Evolutionary conservation across 2,888 invertebrate species (phyloP).

Genomic region (Thecocarcelia acutangulata): DNA sequence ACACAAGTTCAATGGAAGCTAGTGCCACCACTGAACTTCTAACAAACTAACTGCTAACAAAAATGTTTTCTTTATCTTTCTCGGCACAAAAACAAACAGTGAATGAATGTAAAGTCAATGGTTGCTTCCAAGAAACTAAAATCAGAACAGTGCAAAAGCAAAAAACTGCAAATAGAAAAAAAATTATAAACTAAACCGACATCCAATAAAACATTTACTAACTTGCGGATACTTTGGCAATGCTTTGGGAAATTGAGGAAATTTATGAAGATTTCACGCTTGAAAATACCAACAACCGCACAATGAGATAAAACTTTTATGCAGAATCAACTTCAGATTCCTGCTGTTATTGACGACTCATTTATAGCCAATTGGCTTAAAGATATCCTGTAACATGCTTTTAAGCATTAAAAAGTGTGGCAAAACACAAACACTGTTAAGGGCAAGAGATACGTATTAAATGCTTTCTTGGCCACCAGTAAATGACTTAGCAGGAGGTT

Average conservation of each 20-base stretch:
- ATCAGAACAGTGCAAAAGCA: constrained; percentile 8
- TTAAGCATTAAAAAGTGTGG: neutral
- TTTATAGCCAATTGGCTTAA: constrained; percentile 67
- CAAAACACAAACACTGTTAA: constrained; percentile 1
- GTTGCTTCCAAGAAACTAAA: constrained; percentile 17
- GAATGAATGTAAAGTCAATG: constrained; percentile 39
- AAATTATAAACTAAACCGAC: constrained; percentile 8
- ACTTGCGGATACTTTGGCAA: constrained; percentile 56
- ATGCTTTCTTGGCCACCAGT: constrained; percentile 29
- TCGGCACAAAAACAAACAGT: neutral
- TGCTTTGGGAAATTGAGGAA: constrained; percentile 65
- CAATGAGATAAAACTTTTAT: neutral
- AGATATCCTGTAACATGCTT: constrained; percentile 53
- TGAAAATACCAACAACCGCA: constrained; percentile 3
- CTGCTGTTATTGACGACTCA: constrained; percentile 66
- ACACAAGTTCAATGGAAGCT: too few species aligned
- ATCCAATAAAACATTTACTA: constrained; percentile 33
- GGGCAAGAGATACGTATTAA: neutral
- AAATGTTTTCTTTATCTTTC: too few species aligned
- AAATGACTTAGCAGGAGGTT: constrained; percentile 38
- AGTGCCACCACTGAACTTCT: too few species aligned
- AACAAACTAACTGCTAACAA: too few species aligned
- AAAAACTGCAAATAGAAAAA: constrained; percentile 7
- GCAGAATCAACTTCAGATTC: constrained; percentile 48
- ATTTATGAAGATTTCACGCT: constrained; percentile 56